phyloP scores from a whole-genome alignment of 2,113 vertebrate genomes.

The Proterorhinus semilunaris region DNA sequence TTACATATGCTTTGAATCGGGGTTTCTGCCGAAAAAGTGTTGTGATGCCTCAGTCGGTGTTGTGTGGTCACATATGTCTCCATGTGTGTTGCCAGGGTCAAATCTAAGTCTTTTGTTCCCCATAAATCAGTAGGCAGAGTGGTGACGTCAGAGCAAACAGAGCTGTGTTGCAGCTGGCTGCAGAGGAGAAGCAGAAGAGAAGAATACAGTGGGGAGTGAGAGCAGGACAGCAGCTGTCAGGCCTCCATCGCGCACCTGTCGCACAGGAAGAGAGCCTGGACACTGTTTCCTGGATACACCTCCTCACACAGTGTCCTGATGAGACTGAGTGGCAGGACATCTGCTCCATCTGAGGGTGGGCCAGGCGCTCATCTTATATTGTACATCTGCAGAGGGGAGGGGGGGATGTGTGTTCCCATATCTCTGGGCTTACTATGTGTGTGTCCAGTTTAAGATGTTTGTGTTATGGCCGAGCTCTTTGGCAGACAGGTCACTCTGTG shows the following conservation, averaged over 20 bases:
- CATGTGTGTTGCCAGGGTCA: conserved; percentile 60
- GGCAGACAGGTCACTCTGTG: conserved; percentile 68
- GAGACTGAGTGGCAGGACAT: conserved; percentile 56
- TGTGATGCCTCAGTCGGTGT: conserved; percentile 42
- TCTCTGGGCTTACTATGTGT: conserved; percentile 10
- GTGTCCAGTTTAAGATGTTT: conserved; percentile 63
- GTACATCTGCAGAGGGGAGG: conserved; percentile 21
- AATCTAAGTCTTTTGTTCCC: conserved; percentile 73
- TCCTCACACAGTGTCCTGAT: conserved; percentile 73
- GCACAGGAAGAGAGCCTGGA: conserved; percentile 77
- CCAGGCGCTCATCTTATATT: conserved; percentile 21
- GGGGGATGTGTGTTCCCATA: conserved; percentile 23
- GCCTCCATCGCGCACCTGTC: conserved; percentile 78
- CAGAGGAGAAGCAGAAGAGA: conserved; percentile 57
- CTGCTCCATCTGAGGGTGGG: conserved; percentile 41
- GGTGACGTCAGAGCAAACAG: conserved; percentile 77
- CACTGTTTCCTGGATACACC: conserved; percentile 80
- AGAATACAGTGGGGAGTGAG: conserved; percentile 51
- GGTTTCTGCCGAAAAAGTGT: conserved; percentile 33
- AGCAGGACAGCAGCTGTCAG: conserved; percentile 78
- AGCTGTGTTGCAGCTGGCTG: conserved; percentile 75
- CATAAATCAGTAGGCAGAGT: conserved; percentile 73
- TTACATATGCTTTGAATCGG: conserved; percentile 13
- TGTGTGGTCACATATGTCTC: conserved; percentile 19
- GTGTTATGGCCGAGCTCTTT: conserved; percentile 61